A percentile compares a stretch with the other conserved stretches of the same genome.
Conservation (phyloP, 2,888 invertebrate genomes). For the Aphodius granarius region DNA sequence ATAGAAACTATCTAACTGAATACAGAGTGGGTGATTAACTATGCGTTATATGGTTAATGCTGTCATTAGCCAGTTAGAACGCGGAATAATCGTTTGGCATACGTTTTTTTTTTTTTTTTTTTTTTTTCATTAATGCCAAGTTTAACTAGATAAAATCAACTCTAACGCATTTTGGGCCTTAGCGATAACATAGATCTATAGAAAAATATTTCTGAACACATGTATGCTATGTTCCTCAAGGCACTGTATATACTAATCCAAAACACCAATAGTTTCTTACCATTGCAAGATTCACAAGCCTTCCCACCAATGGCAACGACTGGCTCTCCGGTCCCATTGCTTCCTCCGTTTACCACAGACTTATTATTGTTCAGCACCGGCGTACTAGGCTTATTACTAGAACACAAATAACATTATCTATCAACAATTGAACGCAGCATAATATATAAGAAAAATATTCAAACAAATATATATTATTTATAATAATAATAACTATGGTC, state of each 20-base stretch:
- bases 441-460: not conserved
- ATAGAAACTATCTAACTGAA: too few relatives aligned
- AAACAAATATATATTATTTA: not conserved
- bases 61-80: too few relatives aligned
- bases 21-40: too few relatives aligned
- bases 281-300: conserved; percentile 84
- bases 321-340: conserved; percentile 64
- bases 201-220: not conserved
- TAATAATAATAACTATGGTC: too few relatives aligned
- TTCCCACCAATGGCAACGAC: conserved; percentile 64
- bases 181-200: too few relatives aligned
- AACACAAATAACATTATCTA: conserved; percentile 40
- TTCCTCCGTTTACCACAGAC: conserved; percentile 77
- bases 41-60: too few relatives aligned
- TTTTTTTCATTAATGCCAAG: too few relatives aligned
- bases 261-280: conserved; percentile 52
- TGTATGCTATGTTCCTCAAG: too few relatives aligned
- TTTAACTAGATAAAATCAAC: too few relatives aligned
- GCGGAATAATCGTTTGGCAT: too few relatives aligned
- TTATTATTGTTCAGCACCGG: conserved; percentile 73
- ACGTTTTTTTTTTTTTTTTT: too few relatives aligned
- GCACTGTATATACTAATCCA: conserved; percentile 7
- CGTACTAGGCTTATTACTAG: conserved; percentile 87
- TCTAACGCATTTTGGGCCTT: too few relatives aligned
- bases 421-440: not conserved